Base-by-base conservation (phyloP, 2,113 vertebrate species). In the Noturus placidus region DNA sequence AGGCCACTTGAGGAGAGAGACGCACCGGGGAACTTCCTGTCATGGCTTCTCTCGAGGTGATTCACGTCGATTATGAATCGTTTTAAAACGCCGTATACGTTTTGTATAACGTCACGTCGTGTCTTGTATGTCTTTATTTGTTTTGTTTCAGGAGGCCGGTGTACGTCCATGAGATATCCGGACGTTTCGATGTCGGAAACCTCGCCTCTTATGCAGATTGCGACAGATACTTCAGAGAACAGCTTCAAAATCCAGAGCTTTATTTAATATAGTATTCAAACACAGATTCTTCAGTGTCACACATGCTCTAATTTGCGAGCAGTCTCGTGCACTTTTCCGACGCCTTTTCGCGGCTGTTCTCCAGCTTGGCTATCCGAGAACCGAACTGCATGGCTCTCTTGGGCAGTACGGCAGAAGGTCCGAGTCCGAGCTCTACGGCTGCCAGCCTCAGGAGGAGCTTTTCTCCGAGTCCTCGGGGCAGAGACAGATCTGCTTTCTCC, bases 331-430 rank as follows among this genome's bases (percentile, higher is more conserved):
- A 99, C 20, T 93, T 96, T 90, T 99, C 97, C 1, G 97, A 96
- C 2, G 97, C 97, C 87, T 97, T 99, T 89, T 99, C 98, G 0
- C 50, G 92, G 52, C 70, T 92, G 90, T 95, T 94, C 93, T 99
- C 98, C 90, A 99, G 93, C 91, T 99, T 99, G 86, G 97, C 97
- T 83, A 99, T 99, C 86, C 97, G 95, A 80, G 96, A 98, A 85
- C 98, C 98, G 74, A 99, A 99, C 87, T 99, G 98, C 91, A 99
- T 96, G 82, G 98, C 98, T 89, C 97, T 95, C 92, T 99, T 99
- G 0, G 97, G 98, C 90, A 98, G 89, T 57, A 96, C 33, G 1
- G 96, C 92, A 0, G 96, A 96, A 35, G 90, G 90, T 7, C 93
- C 88, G 17, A 99, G 95, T 85, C 97, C 98, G 5, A 99, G 88